Conservation (phyloP, 1,140 invertebrate species). For the Adelges cooleyi region DNA sequence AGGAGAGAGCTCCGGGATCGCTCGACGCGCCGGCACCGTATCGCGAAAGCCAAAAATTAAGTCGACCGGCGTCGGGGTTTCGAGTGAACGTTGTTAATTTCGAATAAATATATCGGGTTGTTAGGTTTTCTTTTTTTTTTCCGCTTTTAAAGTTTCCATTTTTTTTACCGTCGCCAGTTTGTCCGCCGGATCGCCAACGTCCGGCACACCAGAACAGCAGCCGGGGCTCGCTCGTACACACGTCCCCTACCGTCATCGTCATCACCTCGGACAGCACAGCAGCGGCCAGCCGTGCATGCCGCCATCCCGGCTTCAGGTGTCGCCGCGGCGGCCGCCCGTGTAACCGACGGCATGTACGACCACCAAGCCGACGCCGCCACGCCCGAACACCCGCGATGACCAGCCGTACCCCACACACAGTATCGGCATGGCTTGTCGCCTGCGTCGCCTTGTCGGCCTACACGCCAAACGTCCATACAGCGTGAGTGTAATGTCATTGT, state of each 20-base stretch:
- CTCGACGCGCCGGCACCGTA: conserved; percentile 4
- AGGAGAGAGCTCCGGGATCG: conserved; percentile 23
- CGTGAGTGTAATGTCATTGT: no score
- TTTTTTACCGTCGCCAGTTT: not conserved
- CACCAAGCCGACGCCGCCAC: not conserved
- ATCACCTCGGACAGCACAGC: not conserved
- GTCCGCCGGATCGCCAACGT: not conserved
- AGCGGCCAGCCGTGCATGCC: not conserved
- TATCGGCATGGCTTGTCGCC: conserved; percentile 11
- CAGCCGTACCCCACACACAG: not conserved
- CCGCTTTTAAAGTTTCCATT: not conserved
- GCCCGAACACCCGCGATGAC: conserved; percentile 16
- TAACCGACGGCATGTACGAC: not conserved
- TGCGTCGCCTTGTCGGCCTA: not conserved
- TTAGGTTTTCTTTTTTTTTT: no score
- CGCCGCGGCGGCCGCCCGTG: not conserved
- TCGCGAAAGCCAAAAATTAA: no score
- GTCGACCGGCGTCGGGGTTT: no score
- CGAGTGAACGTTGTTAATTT: not conserved
- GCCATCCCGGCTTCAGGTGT: not conserved
- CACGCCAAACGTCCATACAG: not conserved
- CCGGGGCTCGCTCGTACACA: not conserved
- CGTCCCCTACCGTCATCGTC: not conserved
- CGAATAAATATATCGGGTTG: not conserved
- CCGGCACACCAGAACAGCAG: not conserved